These are phyloP conservation scores for Monomorium pharaonis DNA, from an alignment of 1,140 invertebrate species.

Conservation along the genomic window DNA sequence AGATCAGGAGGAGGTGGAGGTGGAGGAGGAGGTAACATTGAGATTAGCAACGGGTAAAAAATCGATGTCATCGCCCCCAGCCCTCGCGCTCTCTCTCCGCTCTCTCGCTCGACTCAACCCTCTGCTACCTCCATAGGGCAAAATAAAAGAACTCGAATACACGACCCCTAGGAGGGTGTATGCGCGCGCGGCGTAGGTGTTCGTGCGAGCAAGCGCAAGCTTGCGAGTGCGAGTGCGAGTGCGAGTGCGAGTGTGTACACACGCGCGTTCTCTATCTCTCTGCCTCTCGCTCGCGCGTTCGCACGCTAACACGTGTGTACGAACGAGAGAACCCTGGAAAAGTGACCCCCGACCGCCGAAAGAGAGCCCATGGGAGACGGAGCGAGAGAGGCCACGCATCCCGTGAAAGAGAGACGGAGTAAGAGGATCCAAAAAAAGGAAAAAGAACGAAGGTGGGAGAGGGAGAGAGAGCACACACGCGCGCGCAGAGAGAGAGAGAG, in stretches of 20 bases:
- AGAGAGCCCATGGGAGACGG: constrained; percentile 61
- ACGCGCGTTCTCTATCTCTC: constrained; percentile 32
- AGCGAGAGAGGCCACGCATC: constrained; percentile 15
- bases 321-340: constrained; percentile 72
- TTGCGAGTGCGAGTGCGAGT: not conserved
- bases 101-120: constrained; percentile 71
- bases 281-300: not conserved
- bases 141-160: constrained; percentile 81
- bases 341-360: constrained; percentile 74
- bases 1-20: constrained; percentile 47
- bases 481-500: not conserved
- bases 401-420: constrained; percentile 43
- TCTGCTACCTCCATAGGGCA: constrained; percentile 74
- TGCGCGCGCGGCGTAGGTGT: constrained; percentile 41
- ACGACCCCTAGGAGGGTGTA: constrained; percentile 70
- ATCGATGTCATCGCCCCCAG: constrained; percentile 81
- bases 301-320: constrained; percentile 60
- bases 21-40: constrained; percentile 75
- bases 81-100: constrained; percentile 72
- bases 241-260: constrained; percentile 36
- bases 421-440: constrained; percentile 19
- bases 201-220: constrained; percentile 47
- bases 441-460: not conserved
- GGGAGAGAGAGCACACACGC: not conserved
- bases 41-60: constrained; percentile 82